Evolutionary conservation across 37 sponge, comb jelly and placozoan genomes (phyloP).

Genomic region (Aplysina aerophoba): DNA sequence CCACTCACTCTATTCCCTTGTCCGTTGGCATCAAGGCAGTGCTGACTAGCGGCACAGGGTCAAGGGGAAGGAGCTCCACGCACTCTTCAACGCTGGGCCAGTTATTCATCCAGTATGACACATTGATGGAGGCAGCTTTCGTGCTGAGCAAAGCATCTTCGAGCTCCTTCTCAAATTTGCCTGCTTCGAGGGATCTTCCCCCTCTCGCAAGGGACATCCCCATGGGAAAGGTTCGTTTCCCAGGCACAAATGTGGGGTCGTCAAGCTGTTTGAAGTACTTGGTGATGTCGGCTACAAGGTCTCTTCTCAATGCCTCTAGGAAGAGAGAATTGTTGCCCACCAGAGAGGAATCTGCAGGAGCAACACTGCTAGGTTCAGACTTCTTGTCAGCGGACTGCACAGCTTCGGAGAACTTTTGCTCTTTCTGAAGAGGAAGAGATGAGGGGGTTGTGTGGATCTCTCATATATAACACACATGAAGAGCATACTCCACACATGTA

Average conservation of each 20-base stretch:
- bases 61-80: constrained; percentile 33
- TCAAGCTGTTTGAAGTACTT: constrained; percentile 17
- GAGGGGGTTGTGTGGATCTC: neutral
- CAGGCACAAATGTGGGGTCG: constrained; percentile 3
- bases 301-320: neutral
- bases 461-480: neutral
- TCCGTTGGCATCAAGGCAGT: constrained; percentile 78
- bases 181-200: neutral
- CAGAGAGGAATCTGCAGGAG: neutral
- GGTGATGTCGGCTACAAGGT: neutral
- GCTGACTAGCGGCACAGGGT: constrained; percentile 61
- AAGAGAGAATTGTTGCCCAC: neutral
- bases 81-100: constrained; percentile 65
- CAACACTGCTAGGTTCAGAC: no score
- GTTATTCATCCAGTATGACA: constrained; percentile 8
- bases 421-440: no score
- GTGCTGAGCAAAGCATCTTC: neutral
- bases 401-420: no score
- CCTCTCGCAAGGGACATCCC: constrained; percentile 24
- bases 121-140: neutral
- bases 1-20: constrained; percentile 77
- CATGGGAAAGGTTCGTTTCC: neutral
- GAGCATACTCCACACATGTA: neutral
- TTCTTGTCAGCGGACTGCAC: no score
- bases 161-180: constrained; percentile 9